phyloP scores from a whole-genome alignment of 92 coral and sea anemone genomes.

The Heliopora coerulea region DNA sequence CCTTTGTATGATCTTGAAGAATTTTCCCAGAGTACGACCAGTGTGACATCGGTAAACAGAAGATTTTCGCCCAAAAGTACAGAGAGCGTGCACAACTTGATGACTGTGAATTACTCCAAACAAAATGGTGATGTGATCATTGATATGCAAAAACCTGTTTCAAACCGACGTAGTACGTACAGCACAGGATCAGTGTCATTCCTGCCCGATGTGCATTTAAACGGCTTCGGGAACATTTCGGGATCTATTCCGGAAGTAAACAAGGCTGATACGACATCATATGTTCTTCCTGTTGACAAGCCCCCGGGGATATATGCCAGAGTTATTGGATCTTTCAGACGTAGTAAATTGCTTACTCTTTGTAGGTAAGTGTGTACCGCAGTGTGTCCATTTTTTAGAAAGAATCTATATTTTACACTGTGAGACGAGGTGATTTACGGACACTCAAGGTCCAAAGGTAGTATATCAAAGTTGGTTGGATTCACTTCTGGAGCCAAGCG shows the following conservation, averaged over 20 bases:
- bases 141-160: neutral
- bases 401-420: too few relatives aligned
- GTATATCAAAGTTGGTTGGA: too few relatives aligned
- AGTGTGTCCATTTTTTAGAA: too few relatives aligned
- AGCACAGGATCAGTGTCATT: constrained; percentile 18
- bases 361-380: neutral
- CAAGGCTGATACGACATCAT: neutral
- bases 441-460: too few relatives aligned
- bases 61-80: neutral
- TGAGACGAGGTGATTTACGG: too few relatives aligned
- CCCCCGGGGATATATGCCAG: neutral
- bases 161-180: neutral
- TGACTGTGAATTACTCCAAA: neutral
- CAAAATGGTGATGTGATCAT: neutral
- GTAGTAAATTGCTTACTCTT: neutral
- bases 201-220: neutral
- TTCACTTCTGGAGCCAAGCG: too few relatives aligned
- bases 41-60: neutral
- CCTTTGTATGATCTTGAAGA: neutral
- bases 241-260: too few relatives aligned
- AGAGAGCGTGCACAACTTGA: neutral
- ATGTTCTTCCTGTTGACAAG: neutral
- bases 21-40: neutral
- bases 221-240: too few relatives aligned
- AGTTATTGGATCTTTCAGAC: neutral